These are phyloP conservation scores for Neodiprion pinetum DNA, from an alignment of 1,140 invertebrate species.

Conservation along the genomic window DNA sequence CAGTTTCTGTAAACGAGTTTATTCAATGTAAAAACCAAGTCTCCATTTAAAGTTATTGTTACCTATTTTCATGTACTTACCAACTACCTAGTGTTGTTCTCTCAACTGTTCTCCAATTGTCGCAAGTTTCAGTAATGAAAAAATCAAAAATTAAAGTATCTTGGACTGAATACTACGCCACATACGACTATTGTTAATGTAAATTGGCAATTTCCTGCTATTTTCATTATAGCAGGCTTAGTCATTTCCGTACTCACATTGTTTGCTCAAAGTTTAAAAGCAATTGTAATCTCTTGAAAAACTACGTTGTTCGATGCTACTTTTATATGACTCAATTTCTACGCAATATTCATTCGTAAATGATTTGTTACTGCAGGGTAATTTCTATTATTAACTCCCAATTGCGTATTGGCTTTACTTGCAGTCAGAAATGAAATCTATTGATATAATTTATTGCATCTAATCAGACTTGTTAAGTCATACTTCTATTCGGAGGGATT, in stretches of 20 bases:
- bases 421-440: background rate
- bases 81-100: no score
- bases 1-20: background rate
- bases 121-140: no score
- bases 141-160: background rate
- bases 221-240: conserved; percentile 4
- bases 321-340: background rate
- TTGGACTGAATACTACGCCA: background rate
- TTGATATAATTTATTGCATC: background rate
- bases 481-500: background rate
- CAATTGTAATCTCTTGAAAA: background rate
- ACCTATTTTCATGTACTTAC: no score
- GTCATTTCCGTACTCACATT: background rate
- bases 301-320: background rate
- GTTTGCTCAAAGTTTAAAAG: background rate
- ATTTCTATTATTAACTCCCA: background rate
- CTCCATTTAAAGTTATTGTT: no score
- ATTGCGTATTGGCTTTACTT: background rate
- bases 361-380: background rate
- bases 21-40: background rate
- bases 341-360: background rate
- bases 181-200: background rate
- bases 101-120: no score
- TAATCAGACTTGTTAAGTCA: background rate
- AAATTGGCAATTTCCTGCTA: conserved; percentile 7